Conservation (phyloP, 2,113 vertebrate genomes). For the Ammodytes dubius region DNA sequence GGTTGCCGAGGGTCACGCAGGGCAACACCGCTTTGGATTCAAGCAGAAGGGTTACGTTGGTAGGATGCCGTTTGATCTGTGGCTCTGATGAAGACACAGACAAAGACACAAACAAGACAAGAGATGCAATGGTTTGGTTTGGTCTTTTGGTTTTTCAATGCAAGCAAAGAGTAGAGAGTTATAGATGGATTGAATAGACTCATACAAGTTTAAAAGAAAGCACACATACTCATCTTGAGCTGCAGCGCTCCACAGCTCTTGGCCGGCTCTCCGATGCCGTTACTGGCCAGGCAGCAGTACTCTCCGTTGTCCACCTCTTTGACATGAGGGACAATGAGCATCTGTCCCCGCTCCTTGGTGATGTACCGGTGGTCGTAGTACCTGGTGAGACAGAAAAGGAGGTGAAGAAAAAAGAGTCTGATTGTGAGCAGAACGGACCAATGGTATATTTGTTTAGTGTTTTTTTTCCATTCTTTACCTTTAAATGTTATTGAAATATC, state of each 20-base stretch:
- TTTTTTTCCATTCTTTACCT: neutral
- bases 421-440: neutral
- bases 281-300: slow-evolving; percentile 94
- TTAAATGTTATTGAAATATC: neutral
- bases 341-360: slow-evolving; percentile 92
- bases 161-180: too few relatives aligned
- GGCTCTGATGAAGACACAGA: slow-evolving; percentile 87
- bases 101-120: slow-evolving; percentile 68
- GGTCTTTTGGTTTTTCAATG: neutral
- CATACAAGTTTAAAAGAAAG: neutral
- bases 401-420: neutral
- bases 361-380: slow-evolving; percentile 93
- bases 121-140: neutral
- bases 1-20: slow-evolving; percentile 94
- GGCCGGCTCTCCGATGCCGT: slow-evolving; percentile 89
- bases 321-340: slow-evolving; percentile 92
- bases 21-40: slow-evolving; percentile 96
- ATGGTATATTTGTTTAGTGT: neutral
- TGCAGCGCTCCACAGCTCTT: slow-evolving; percentile 97
- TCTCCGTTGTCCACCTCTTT: slow-evolving; percentile 93
- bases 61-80: slow-evolving; percentile 94
- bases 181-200: neutral
- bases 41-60: slow-evolving; percentile 91
- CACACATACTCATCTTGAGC: slow-evolving; percentile 97
- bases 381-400: slow-evolving; percentile 75